Evolutionary conservation across 1,140 invertebrate species (phyloP), one percentile per base, ranked within the genome.

Genomic region (Leptonema lineaticorne): DNA sequence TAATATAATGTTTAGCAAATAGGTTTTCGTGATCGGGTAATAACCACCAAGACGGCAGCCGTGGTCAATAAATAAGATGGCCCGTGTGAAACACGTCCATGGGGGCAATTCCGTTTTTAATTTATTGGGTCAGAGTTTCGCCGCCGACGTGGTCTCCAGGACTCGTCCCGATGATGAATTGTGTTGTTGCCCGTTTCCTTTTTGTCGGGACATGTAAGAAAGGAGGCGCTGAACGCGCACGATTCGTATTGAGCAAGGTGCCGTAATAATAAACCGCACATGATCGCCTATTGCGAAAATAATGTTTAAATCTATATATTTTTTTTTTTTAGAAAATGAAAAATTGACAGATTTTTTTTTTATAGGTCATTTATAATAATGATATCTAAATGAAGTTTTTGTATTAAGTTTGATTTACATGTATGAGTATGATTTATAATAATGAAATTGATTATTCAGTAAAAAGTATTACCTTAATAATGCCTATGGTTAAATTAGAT

Each of bases 11-110:
- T 62, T 70, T 68, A 71, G 69, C 69, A 68, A 71, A 71, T 71
- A 67, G 69, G 69, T 68, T 64, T 60, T 67, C 69, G 69, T 71
- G 69, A 71, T 67, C 60, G 41, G 33, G 69, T 67, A 71, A 71
- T 71, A 67, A 30, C 58, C 64, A 46, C 41, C 45, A 48, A 48
- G 69, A 66, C 59, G 69, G 58, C 30, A 66, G 45, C 69, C 50
- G 69, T 41, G 59, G 59, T 22, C 60, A 65, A 63, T 67, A 67
- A 71, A 71, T 67, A 57, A 64, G 41, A 29, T 41, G 65, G 28
- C 29, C 65, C 66, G 69, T 71, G 69, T 67, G 69, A 71, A 71
- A 68, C 69, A 33, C 56, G 69, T 70, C 69, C 64, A 28, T 60
- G 64, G 64, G 46, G 64, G 53, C 69, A 30, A 45, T 67, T 68